Conservation (phyloP, 2,888 invertebrate species). For the Oegoconia quadripuncta region DNA sequence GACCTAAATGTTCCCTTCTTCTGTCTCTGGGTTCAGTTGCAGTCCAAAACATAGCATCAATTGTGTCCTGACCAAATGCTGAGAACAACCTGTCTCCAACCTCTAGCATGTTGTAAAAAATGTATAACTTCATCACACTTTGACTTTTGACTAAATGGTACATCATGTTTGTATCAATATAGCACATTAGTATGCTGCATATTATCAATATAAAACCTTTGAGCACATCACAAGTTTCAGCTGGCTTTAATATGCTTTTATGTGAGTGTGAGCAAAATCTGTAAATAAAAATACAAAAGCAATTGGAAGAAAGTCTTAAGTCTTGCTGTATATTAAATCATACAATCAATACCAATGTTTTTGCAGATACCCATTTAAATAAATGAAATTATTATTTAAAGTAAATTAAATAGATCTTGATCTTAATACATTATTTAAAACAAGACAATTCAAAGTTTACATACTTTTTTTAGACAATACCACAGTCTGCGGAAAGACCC, state of each 20-base stretch:
- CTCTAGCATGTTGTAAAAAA: constrained; percentile 99
- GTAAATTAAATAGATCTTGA: no score
- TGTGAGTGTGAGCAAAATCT: constrained; percentile 53
- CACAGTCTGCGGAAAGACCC: no score
- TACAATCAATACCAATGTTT: no score
- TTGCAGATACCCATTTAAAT: no score
- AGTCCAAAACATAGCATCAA: constrained; percentile 99
- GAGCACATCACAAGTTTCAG: constrained; percentile 96
- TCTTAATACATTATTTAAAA: no score
- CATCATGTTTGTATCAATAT: constrained; percentile 98
- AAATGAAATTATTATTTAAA: no score
- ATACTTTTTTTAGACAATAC: no score
- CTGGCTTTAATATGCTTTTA: constrained; percentile 86
- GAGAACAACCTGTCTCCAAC: constrained; percentile 97
- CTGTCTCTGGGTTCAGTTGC: constrained; percentile 95
- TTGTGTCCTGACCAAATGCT: constrained; percentile 98
- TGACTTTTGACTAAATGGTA: constrained; percentile 98
- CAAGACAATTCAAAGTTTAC: no score
- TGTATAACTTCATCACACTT: constrained; percentile 98
- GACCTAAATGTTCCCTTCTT: constrained; percentile 90
- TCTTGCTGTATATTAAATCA: no score
- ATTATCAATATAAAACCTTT: constrained; percentile 93
- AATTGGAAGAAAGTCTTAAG: no score
- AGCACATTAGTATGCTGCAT: constrained; percentile 91
- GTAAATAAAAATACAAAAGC: no score